A percentile compares a stretch with the other conserved stretches of the same genome.
phyloP scores from a whole-genome alignment of 2,797 vertebrate species.

The Poeciliopsis gracilis region DNA sequence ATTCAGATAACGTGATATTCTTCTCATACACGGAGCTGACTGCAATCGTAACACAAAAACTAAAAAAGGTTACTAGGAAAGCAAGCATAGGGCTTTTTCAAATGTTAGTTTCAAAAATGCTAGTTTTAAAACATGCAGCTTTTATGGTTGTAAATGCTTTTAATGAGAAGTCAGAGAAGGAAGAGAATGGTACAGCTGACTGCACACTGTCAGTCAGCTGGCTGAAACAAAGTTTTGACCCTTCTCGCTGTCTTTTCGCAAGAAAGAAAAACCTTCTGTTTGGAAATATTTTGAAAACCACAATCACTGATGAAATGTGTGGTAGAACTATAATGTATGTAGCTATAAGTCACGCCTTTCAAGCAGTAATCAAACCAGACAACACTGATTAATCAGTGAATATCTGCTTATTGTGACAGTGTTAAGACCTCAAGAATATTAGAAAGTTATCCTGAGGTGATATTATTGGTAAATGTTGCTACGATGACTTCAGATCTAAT shows the following conservation, averaged over 20 bases:
- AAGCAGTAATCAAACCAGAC: neutral
- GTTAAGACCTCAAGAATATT: neutral
- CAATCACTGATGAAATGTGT: neutral
- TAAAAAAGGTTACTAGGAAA: neutral
- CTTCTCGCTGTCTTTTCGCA: neutral
- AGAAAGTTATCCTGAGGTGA: neutral
- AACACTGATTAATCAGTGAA: neutral
- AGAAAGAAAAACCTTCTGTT: neutral
- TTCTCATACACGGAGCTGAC: neutral
- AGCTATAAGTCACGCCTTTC: neutral
- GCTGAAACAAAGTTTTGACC: neutral
- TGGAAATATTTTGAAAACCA: neutral
- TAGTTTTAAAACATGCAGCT: neutral
- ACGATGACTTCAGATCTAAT: neutral
- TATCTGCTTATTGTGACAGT: neutral
- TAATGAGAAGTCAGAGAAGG: neutral
- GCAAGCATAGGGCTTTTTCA: neutral
- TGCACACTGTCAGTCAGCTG: neutral
- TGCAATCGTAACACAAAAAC: neutral
- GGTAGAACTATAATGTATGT: neutral
- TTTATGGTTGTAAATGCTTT: neutral
- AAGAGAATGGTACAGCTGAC: neutral
- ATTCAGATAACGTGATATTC: neutral
- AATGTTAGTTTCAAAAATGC: neutral
- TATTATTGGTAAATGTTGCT: neutral